Base-by-base conservation (phyloP, 2,797 vertebrate genomes). In the Anolis apletophallus region DNA sequence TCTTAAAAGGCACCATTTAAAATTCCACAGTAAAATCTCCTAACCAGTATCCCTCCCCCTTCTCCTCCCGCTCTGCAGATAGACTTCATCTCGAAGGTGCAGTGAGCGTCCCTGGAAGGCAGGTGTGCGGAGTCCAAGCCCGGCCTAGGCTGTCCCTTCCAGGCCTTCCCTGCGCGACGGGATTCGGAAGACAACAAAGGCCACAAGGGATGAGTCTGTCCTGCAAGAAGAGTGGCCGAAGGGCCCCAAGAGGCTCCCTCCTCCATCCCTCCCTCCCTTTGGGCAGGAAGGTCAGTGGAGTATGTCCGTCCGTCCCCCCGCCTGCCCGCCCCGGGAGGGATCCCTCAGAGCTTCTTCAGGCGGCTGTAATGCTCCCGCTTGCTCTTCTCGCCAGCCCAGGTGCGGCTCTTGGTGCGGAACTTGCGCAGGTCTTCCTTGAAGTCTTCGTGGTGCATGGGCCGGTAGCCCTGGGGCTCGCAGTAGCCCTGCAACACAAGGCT, bases 361-460 rank as follows among this genome's bases (percentile, higher is more conserved):
- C 98, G 97, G 83, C 98, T 98, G 96, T 99, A 99, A 95, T 98
- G 97, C 82, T 99, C 98, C 76, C 98, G 94, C 90, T 99, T 99
- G 97, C 98, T 99, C 94, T 97, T 98, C 92, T 99, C 99, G 0
- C 98, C 98, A 0, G 98, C 98, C 98, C 98, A 99, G 10, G 98
- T 99, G 1, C 98, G 96, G 92, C 98, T 99, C 88, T 97, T 99
- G 32, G 97, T 96, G 67, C 98, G 98, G 85, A 98, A 99, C 75
- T 95, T 97, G 88, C 97, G 97, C 89, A 99, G 92, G 88, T 99
- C 98, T 83, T 99, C 99, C 91, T 97, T 98, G 80, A 97, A 99
- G 95, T 99, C 99, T 92, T 98, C 94, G 2, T 99, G 98, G 96
- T 97, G 96, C 99, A 99, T 99, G 0, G 98, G 98, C 9, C 98